phyloP scores from a whole-genome alignment of 2,113 vertebrate genomes.

The Melanerpes aurifrons region DNA sequence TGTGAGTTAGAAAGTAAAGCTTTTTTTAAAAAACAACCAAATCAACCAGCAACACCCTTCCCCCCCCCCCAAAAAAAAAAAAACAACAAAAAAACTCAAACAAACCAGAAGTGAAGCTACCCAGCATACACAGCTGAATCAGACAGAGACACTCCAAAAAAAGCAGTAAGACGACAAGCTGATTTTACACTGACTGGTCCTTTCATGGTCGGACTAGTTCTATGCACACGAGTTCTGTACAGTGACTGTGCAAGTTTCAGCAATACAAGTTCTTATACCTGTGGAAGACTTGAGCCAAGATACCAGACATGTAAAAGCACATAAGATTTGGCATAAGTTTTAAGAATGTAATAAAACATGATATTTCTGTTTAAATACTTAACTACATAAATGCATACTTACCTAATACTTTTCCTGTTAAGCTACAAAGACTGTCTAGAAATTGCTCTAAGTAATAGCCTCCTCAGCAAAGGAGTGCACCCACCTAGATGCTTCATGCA shows the following conservation, averaged over 20 bases:
- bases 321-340: not conserved
- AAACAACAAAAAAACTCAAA: too few relatives aligned
- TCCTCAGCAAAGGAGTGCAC: not conserved
- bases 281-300: not conserved
- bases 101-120: not conserved
- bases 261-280: not conserved
- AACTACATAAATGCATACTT: not conserved
- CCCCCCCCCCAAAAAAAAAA: too few relatives aligned
- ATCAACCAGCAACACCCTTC: too few relatives aligned
- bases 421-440: not conserved
- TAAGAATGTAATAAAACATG: not conserved
- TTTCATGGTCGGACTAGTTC: not conserved
- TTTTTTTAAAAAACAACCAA: not conserved
- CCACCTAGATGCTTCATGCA: not conserved
- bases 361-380: conserved; percentile 10
- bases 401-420: not conserved
- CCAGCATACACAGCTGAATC: not conserved
- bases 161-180: not conserved
- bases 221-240: not conserved
- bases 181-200: not conserved
- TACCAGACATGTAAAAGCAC: not conserved
- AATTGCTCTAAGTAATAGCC: not conserved
- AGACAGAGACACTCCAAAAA: not conserved
- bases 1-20: not conserved
- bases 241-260: conserved; percentile 24